Conservation (phyloP, 2,888 invertebrate species). For the Lasioglossum oenotherae region DNA sequence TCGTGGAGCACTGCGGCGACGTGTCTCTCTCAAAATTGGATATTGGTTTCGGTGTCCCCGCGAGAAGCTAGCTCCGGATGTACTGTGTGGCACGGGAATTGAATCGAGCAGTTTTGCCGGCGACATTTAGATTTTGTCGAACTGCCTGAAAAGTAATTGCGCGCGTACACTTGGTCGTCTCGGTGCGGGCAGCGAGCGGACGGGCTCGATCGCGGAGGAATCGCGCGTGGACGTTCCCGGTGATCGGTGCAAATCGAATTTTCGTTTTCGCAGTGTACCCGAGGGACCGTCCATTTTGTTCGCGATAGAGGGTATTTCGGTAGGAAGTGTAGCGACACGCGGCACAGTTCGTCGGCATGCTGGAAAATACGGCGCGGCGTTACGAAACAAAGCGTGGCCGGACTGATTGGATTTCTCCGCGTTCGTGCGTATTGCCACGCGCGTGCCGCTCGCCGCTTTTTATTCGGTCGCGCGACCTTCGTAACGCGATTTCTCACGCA, state of each 20-base stretch:
- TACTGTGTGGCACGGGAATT: not conserved
- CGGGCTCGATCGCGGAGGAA: not conserved
- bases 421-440: conserved; percentile 15
- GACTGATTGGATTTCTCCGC: conserved; percentile 50
- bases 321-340: conserved; percentile 48
- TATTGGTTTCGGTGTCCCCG: not conserved
- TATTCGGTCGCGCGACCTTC: conserved; percentile 17
- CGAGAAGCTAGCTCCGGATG: not conserved
- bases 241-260: conserved; percentile 16
- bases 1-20: not conserved
- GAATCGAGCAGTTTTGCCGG: conserved; percentile 2
- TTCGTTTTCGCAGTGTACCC: conserved; percentile 8
- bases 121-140: conserved; percentile 4
- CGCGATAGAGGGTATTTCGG: conserved; percentile 27
- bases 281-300: conserved; percentile 10
- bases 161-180: not conserved
- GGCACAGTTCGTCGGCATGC: conserved; percentile 30
- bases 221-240: not conserved
- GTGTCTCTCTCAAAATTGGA: conserved; percentile 3
- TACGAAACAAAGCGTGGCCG: conserved; percentile 50
- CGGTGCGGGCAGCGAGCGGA: not conserved
- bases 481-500: conserved; percentile 12
- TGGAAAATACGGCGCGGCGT: conserved; percentile 34
- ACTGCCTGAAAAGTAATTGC: not conserved
- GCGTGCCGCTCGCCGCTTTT: conserved; percentile 10